Percentiles rank a stretch among this genome's conserved stretches.
These are phyloP conservation scores for Danaus chrysippus DNA, from an alignment of 2,888 invertebrate genomes.

Conservation along the genomic window DNA sequence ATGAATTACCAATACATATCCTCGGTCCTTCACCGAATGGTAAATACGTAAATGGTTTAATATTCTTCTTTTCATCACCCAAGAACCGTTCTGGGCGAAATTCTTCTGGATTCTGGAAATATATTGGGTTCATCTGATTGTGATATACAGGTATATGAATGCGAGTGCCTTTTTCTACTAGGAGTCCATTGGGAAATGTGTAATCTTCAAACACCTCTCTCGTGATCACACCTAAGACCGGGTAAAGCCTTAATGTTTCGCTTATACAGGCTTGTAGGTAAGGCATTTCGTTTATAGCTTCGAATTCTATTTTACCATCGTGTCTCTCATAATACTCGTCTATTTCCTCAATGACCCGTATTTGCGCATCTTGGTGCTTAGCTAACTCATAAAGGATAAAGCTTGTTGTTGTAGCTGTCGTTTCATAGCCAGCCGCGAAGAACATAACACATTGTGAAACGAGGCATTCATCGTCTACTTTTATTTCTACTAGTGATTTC, in stretches of 20 bases:
- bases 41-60: conserved; percentile 53
- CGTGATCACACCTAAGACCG: conserved; percentile 48
- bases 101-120: conserved; percentile 53
- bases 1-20: conserved; percentile 54
- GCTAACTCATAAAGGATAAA: conserved; percentile 50
- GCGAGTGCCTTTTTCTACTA: conserved; percentile 49
- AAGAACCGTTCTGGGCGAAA: conserved; percentile 57
- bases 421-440: conserved; percentile 56
- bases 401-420: conserved; percentile 45
- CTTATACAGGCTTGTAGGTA: conserved; percentile 50
- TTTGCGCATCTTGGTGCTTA: conserved; percentile 41
- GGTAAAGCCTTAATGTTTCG: conserved; percentile 54
- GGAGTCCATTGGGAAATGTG: conserved; percentile 48
- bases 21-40: conserved; percentile 65
- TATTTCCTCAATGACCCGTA: conserved; percentile 42
- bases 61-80: conserved; percentile 41
- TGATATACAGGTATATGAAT: conserved; percentile 57
- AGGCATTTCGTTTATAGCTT: conserved; percentile 47
- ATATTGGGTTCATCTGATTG: conserved; percentile 49
- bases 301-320: conserved; percentile 40
- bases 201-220: conserved; percentile 56
- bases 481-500: conserved; percentile 36
- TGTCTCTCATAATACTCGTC: conserved; percentile 43
- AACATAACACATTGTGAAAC: conserved; percentile 76
- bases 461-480: conserved; percentile 62